Evolutionary conservation across 2,113 vertebrate species (phyloP).

Genomic region (Malurus cyaneus): DNA sequence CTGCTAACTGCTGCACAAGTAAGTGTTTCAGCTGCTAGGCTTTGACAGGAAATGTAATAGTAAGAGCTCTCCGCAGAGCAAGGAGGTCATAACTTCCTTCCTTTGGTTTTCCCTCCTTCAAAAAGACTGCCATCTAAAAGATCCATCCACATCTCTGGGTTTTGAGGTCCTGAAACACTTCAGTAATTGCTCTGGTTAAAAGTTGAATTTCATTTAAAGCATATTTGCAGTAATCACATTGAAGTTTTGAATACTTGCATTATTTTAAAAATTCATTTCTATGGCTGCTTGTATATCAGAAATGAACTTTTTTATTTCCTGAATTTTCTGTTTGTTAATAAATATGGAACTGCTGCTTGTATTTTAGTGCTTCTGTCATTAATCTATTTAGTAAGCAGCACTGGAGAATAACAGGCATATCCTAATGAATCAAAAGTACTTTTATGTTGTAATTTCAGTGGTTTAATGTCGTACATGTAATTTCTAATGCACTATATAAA

Average conservation of each 20-base stretch:
- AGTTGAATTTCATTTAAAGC: not conserved
- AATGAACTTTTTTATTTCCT: not conserved
- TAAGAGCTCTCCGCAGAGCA: not conserved
- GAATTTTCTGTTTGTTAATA: not conserved
- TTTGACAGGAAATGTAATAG: constrained; percentile 40
- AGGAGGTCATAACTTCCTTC: constrained; percentile 50
- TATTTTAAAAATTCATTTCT: not conserved
- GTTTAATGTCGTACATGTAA: not conserved
- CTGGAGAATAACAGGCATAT: not conserved
- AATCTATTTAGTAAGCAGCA: not conserved
- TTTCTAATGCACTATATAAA: not conserved
- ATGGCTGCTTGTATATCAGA: not conserved
- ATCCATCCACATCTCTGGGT: not conserved
- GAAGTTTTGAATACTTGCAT: not conserved
- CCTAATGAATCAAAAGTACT: not conserved
- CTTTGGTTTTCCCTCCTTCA: constrained; percentile 58
- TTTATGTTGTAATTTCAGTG: not conserved
- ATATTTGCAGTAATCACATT: not conserved
- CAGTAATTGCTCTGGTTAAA: not conserved
- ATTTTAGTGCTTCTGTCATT: not conserved
- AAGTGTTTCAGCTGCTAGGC: not conserved
- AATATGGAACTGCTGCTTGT: not conserved
- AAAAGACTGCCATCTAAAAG: constrained; percentile 4
- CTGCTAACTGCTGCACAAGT: not conserved
- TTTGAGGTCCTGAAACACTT: constrained; percentile 29